Base-by-base conservation (phyloP, 2,113 vertebrate species). In the Microtus pennsylvanicus region DNA sequence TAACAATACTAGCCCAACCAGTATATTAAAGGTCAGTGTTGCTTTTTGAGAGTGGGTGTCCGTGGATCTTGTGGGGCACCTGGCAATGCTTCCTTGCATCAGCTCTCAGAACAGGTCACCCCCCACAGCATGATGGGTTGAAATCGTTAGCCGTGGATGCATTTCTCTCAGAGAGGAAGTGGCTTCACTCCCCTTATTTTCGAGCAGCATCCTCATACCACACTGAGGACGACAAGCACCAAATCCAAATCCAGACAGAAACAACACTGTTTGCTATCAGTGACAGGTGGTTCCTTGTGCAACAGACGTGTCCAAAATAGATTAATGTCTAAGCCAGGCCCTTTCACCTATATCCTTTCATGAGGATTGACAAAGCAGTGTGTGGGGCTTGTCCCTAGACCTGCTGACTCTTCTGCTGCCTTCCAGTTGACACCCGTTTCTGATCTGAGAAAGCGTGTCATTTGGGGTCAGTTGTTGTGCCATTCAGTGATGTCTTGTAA, bases 381-480 rank as follows among this genome's bases (percentile, higher is more conserved):
- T 5, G 19, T 52, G 21, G 87, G 77, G 89, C 97, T 96, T 94
- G 91, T 94, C 94, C 72, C 21, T 76, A 87, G 94, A 96, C 95
- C 94, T 97, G 87, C 94, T 96, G 91, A 82, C 92, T 96, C 87
- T 72, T 93, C 70, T 90, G 33, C 42, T 78, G 42, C 94, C 58
- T 94, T 76, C 93, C 78, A 95, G 78, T 94, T 97, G 94, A 93
- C 89, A 81, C 21, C n/a, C 30, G 69, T 94, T 96, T 98, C 95
- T 98, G 96, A 98, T 97, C 91, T 92, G 93, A 96, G 93, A 96
- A 81, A 87, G 67, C 58, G 69, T 96, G 8, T 45, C 93, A 17
- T 8, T 97, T 95, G 92, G 81, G 89, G 93, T 93, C 90, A 97
- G 81, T 89, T 93, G 85, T 95, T 94, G 96, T 96, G 3, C 8